phyloP scores from a whole-genome alignment of 2,888 invertebrate genomes.

The Onthophagus sagittarius region DNA sequence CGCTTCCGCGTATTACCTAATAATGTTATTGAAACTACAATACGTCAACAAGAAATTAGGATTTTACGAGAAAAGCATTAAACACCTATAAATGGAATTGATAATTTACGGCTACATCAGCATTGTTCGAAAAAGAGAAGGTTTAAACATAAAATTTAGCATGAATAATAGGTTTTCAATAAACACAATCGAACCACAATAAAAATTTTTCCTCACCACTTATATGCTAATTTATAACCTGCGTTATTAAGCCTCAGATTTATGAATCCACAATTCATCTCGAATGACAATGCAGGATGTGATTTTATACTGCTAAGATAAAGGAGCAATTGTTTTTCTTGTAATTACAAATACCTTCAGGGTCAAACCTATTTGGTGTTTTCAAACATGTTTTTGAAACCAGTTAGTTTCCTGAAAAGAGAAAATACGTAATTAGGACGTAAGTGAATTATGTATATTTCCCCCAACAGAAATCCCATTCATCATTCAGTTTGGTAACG shows the following conservation, averaged over 20 bases:
- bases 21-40: no score
- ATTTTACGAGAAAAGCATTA: background rate
- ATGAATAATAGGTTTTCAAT: background rate
- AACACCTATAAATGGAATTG: background rate
- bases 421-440: background rate
- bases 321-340: no score
- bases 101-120: background rate
- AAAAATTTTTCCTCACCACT: background rate
- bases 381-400: background rate
- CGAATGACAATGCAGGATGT: background rate
- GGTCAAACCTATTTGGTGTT: background rate
- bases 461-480: background rate
- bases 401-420: background rate
- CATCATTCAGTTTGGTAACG: background rate
- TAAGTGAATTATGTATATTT: background rate
- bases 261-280: background rate
- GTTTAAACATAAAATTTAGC: background rate
- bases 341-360: background rate
- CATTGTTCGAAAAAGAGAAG: no score
- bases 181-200: background rate
- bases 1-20: no score
- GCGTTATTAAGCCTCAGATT: background rate
- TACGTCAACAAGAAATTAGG: no score
- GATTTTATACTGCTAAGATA: background rate
- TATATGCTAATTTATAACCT: background rate